These are phyloP conservation scores for Patella pellucida DNA, from an alignment of 2,888 invertebrate species.

Conservation along the genomic window DNA sequence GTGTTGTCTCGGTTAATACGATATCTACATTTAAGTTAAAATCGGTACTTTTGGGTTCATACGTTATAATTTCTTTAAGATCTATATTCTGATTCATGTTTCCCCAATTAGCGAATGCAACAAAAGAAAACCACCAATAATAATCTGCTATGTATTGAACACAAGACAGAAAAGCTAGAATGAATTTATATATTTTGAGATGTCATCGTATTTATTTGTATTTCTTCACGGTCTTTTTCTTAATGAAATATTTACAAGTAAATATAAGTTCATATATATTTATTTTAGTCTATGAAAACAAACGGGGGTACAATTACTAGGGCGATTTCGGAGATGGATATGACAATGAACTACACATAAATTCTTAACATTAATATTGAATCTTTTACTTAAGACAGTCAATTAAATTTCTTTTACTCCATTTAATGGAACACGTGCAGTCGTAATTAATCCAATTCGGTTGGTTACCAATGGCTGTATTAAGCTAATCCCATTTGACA, in stretches of 20 bases:
- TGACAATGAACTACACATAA: slow-evolving; percentile 1
- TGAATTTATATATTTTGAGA: too few relatives aligned
- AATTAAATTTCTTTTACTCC: background rate
- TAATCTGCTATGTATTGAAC: too few relatives aligned
- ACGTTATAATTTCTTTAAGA: too few relatives aligned
- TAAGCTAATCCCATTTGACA: background rate
- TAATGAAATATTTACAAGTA: background rate
- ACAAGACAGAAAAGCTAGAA: too few relatives aligned
- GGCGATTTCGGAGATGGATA: background rate
- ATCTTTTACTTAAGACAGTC: background rate
- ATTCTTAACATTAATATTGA: slow-evolving; percentile 6
- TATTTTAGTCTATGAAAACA: slow-evolving; percentile 19
- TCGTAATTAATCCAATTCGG: slow-evolving; percentile 5
- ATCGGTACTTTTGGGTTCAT: too few relatives aligned
- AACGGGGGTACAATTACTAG: background rate
- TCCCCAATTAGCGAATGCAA: too few relatives aligned
- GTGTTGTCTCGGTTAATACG: too few relatives aligned
- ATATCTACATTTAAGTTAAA: too few relatives aligned
- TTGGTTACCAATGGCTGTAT: background rate
- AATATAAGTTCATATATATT: slow-evolving; percentile 22
- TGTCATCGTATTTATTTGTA: too few relatives aligned
- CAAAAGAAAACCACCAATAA: too few relatives aligned
- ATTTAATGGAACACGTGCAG: slow-evolving; percentile 1
- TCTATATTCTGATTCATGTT: too few relatives aligned
- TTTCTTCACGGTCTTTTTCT: too few relatives aligned